Evolutionary conservation across 2,113 vertebrate genomes (phyloP).

Genomic region (Caloenas nicobarica): DNA sequence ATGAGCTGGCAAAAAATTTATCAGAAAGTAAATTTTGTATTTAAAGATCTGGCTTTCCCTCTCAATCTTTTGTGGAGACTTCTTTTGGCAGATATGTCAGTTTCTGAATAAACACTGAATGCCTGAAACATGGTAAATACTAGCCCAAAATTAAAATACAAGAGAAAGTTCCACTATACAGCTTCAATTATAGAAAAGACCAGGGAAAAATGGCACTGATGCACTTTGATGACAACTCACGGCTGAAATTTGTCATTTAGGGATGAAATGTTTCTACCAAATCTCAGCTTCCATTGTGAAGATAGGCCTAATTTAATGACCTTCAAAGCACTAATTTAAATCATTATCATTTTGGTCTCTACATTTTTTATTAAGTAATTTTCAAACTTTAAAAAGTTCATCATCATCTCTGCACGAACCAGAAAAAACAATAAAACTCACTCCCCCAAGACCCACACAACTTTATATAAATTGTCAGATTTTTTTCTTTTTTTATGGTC

Average conservation of each 20-base stretch:
- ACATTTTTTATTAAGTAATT: not conserved
- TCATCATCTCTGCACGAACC: not conserved
- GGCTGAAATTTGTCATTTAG: not conserved
- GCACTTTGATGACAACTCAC: not conserved
- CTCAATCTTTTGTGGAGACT: too few species aligned
- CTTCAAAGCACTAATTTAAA: not conserved
- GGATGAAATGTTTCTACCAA: not conserved
- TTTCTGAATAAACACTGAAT: not conserved
- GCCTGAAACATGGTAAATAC: not conserved
- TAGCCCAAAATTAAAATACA: not conserved
- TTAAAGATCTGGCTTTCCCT: too few species aligned
- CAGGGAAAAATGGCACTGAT: not conserved
- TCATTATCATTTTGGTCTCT: not conserved
- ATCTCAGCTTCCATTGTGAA: not conserved
- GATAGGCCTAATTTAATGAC: conserved; percentile 4
- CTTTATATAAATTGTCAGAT: not conserved
- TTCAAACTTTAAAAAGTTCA: not conserved
- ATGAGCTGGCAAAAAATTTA: not conserved
- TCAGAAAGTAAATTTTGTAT: not conserved
- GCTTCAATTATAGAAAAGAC: not conserved
- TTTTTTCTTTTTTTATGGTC: not conserved
- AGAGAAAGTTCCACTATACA: not conserved
- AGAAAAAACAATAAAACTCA: not conserved
- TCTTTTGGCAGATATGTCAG: not conserved
- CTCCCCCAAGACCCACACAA: not conserved